These are phyloP conservation scores for Cyrtonyx montezumae DNA, from an alignment of 2,113 vertebrate species.

Conservation along the genomic window DNA sequence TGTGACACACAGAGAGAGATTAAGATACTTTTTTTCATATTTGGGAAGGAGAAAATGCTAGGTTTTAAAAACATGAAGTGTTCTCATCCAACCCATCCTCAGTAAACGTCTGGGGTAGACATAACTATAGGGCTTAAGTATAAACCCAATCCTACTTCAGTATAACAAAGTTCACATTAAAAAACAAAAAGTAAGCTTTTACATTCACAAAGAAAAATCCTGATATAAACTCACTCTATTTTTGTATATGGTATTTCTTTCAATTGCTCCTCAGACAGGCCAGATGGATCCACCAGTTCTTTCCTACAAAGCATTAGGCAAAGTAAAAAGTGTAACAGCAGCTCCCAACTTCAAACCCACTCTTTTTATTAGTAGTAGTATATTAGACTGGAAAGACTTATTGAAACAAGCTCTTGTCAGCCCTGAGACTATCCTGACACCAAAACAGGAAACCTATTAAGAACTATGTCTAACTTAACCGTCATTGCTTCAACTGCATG, in stretches of 20 bases:
- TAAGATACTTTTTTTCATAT: not conserved
- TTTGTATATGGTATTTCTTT: constrained; percentile 93
- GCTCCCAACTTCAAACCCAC: not conserved
- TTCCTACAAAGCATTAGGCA: constrained; percentile 77
- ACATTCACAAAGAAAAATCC: not conserved
- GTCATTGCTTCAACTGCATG: not conserved
- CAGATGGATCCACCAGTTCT: constrained; percentile 88
- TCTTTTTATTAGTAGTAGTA: not conserved
- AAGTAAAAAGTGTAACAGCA: not conserved
- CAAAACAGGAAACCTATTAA: not conserved
- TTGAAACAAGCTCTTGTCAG: not conserved
- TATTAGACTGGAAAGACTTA: not conserved
- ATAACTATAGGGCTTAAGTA: not conserved
- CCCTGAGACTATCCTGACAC: not conserved
- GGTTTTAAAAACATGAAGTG: not conserved
- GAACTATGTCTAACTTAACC: not conserved
- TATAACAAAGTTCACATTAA: not conserved
- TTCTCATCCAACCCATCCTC: not conserved
- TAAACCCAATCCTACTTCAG: not conserved
- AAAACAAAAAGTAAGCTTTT: not conserved
- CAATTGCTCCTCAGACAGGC: constrained; percentile 87
- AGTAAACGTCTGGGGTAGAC: not conserved
- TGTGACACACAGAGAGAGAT: not conserved
- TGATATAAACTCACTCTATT: constrained; percentile 84
- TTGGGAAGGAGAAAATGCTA: not conserved